A percentile compares a stretch with the other conserved stretches of the same genome.
phyloP scores from a whole-genome alignment of 2,888 invertebrate genomes.

The Dione vanillae region DNA sequence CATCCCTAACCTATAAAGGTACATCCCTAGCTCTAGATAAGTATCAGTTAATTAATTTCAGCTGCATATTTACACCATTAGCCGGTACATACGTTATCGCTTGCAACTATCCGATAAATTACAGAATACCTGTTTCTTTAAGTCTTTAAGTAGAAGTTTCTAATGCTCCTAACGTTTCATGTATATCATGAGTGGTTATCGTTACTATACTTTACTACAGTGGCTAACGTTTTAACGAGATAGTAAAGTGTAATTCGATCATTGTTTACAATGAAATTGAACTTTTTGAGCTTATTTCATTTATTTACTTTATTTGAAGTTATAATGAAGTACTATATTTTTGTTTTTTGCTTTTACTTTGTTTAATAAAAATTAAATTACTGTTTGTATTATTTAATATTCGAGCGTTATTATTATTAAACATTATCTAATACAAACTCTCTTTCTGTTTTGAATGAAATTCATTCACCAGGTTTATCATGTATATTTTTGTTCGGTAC shows the following conservation, averaged over 20 bases:
- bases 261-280: neutral
- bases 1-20: conserved; percentile 20
- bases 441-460: too few relatives aligned
- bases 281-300: neutral
- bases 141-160: conserved; percentile 23
- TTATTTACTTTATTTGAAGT: too few relatives aligned
- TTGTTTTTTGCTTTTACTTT: too few relatives aligned
- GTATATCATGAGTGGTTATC: conserved; percentile 10
- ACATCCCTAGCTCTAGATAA: conserved; percentile 35
- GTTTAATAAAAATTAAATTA: too few relatives aligned
- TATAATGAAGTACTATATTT: too few relatives aligned
- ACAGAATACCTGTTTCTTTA: conserved; percentile 32
- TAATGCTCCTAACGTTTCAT: conserved; percentile 23
- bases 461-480: too few relatives aligned
- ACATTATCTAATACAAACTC: too few relatives aligned
- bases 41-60: conserved; percentile 47
- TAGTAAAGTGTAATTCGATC: conserved; percentile 19
- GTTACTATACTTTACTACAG: conserved; percentile 14
- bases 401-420: too few relatives aligned
- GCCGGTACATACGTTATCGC: conserved; percentile 35
- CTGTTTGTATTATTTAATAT: too few relatives aligned
- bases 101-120: conserved; percentile 37
- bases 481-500: too few relatives aligned
- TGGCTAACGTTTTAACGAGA: conserved; percentile 11
- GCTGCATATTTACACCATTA: conserved; percentile 40